phyloP scores from a whole-genome alignment of 2,113 vertebrate species.

The Egretta garzetta region DNA sequence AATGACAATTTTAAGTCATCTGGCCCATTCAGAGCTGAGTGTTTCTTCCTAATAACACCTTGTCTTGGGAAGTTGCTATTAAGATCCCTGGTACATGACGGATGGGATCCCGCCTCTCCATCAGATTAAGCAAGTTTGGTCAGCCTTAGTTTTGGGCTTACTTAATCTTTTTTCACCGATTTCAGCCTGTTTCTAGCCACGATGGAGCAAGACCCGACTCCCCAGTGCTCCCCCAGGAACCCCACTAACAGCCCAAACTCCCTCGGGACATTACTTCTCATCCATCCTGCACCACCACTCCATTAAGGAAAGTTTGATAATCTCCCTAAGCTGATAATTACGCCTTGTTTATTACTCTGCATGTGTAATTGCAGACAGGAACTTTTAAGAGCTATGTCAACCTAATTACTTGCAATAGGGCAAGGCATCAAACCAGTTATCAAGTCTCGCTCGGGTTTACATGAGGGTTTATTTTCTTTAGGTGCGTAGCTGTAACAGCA shows the following conservation, averaged over 20 bases:
- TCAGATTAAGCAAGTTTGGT: background rate
- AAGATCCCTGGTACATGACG: background rate
- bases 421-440: background rate
- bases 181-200: background rate
- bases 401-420: background rate
- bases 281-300: background rate
- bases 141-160: background rate
- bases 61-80: background rate
- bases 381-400: slow-evolving; percentile 21
- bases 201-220: background rate
- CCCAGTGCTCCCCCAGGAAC: background rate
- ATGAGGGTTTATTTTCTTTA: background rate
- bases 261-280: background rate
- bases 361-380: slow-evolving; percentile 26
- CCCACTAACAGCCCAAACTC: background rate
- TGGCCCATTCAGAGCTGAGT: background rate
- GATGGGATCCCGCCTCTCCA: background rate
- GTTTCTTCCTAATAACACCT: background rate
- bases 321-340: slow-evolving; percentile 20
- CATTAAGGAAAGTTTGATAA: slow-evolving; percentile 35
- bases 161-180: background rate
- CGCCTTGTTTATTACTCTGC: slow-evolving; percentile 14
- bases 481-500: background rate
- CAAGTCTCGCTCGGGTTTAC: background rate
- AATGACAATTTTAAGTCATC: background rate